A percentile compares a stretch with the other conserved stretches of the same genome.
phyloP scores from a whole-genome alignment of 2,888 invertebrate species.

The Cylindroiulus punctatus region DNA sequence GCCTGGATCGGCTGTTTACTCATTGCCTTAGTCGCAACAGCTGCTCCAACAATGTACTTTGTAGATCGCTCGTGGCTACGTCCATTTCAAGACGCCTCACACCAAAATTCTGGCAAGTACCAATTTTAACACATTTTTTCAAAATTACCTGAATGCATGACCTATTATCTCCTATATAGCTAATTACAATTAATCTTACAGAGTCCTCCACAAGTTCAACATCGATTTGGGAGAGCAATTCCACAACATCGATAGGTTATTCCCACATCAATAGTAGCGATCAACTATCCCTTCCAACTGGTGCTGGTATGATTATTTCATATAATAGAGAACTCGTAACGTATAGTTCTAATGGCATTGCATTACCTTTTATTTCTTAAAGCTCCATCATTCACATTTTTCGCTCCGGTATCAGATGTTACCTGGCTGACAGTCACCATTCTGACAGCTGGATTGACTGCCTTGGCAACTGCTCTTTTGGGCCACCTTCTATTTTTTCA shows the following conservation, averaged over 20 bases:
- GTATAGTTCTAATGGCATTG: background rate
- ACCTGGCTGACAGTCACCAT: conserved; percentile 54
- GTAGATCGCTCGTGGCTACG: conserved; percentile 50
- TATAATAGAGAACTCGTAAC: background rate
- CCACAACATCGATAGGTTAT: conserved; percentile 20
- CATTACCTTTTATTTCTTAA: background rate
- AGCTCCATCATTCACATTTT: conserved; percentile 46
- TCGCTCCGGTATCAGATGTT: conserved; percentile 49
- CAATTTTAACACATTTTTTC: background rate
- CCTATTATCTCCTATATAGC: background rate
- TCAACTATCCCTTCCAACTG: conserved; percentile 2
- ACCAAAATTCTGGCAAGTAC: conserved; percentile 23
- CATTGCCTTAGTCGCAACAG: conserved; percentile 26
- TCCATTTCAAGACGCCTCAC: background rate
- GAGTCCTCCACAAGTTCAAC: background rate
- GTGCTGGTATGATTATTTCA: background rate
- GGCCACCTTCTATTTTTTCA: conserved; percentile 56
- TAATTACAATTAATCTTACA: background rate
- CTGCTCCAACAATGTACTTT: conserved; percentile 48
- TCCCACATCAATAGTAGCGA: background rate
- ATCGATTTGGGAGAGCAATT: background rate
- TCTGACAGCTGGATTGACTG: conserved; percentile 41
- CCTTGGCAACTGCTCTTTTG: conserved; percentile 33
- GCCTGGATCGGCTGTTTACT: conserved; percentile 54
- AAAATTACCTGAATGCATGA: background rate